Conservation (phyloP, 92 coral and sea anemone species). For the Epizoanthus scotinus region DNA sequence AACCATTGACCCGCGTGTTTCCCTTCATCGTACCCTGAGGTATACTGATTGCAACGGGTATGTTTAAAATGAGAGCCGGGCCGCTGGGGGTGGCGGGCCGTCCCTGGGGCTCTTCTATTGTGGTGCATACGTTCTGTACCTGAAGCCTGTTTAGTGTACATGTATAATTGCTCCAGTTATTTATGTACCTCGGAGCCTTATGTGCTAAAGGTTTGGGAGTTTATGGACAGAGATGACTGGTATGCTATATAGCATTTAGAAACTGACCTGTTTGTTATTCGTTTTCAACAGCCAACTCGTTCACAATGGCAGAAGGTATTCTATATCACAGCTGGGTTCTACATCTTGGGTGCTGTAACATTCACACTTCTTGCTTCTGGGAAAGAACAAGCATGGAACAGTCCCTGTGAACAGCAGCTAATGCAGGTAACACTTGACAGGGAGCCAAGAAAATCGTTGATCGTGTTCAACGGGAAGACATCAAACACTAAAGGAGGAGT, state of each 20-base stretch:
- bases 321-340: slow-evolving; percentile 67
- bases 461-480: neutral
- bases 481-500: neutral
- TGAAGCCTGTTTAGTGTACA: too few species aligned
- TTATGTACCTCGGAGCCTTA: too few species aligned
- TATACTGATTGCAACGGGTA: too few species aligned
- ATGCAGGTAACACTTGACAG: slow-evolving; percentile 25
- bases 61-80: too few species aligned
- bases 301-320: slow-evolving; percentile 75
- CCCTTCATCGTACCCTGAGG: too few species aligned
- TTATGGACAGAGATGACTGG: too few species aligned
- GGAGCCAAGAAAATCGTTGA: slow-evolving; percentile 15
- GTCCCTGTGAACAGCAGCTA: slow-evolving; percentile 30
- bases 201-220: too few species aligned
- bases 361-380: slow-evolving; percentile 66
- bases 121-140: too few species aligned
- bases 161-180: too few species aligned
- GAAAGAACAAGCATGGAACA: slow-evolving; percentile 75
- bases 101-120: too few species aligned
- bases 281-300: slow-evolving; percentile 64
- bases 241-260: neutral
- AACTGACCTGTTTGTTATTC: neutral
- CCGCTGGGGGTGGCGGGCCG: too few species aligned
- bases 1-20: too few species aligned
- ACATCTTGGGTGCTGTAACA: slow-evolving; percentile 52